These are phyloP conservation scores for Aphidius ervi DNA, from an alignment of 1,140 invertebrate genomes.

Conservation along the genomic window DNA sequence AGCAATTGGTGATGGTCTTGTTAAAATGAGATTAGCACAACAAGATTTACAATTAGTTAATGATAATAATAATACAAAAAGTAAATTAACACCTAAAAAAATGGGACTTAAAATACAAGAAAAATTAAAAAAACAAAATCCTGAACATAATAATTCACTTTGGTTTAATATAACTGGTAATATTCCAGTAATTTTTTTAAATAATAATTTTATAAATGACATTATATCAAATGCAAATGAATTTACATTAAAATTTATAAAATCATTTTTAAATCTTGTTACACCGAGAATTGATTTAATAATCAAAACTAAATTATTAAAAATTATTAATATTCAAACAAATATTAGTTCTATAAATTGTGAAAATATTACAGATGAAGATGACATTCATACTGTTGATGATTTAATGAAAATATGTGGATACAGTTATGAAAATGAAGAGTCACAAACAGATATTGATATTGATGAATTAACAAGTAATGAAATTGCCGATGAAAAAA, in stretches of 20 bases:
- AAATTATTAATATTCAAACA: slow-evolving; percentile 34
- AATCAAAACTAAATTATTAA: slow-evolving; percentile 29
- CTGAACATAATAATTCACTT: slow-evolving; percentile 30
- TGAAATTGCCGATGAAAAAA: slow-evolving; percentile 28
- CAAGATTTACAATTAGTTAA: slow-evolving; percentile 37
- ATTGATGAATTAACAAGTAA: slow-evolving; percentile 14
- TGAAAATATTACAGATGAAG: slow-evolving; percentile 8
- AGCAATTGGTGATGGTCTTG: slow-evolving; percentile 49
- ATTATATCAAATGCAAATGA: slow-evolving; percentile 38
- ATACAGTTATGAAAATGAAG: slow-evolving; percentile 2
- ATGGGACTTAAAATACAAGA: slow-evolving; percentile 28
- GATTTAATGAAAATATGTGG: slow-evolving; percentile 28
- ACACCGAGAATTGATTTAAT: slow-evolving; percentile 21
- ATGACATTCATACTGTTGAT: slow-evolving; percentile 33
- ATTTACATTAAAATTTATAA: slow-evolving; percentile 33
- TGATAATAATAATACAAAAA: slow-evolving; percentile 26
- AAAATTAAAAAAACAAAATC: slow-evolving; percentile 27
- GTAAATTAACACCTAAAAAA: slow-evolving; percentile 26
- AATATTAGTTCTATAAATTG: slow-evolving; percentile 13
- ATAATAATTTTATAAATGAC: slow-evolving; percentile 34
- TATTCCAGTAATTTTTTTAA: slow-evolving; percentile 32
- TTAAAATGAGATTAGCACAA: slow-evolving; percentile 45
- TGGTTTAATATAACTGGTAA: slow-evolving; percentile 31
- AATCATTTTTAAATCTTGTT: slow-evolving; percentile 35
- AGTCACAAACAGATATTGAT: neutral